Conservation (phyloP, 2,888 invertebrate genomes). For the Cryptus viduatorius region DNA sequence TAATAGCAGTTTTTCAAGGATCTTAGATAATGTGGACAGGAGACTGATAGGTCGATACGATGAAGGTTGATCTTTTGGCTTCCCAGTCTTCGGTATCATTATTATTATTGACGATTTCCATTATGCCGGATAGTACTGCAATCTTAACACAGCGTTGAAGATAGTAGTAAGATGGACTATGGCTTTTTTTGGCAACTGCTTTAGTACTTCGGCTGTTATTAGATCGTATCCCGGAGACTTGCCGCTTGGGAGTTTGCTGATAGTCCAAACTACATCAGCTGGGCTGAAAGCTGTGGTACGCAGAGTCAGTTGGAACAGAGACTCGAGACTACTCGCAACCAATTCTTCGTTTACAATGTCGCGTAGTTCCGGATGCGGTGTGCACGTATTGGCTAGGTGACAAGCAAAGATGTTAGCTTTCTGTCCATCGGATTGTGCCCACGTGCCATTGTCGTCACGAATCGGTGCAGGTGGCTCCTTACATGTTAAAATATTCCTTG, state of each 20-base stretch:
- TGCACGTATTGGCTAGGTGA: conserved; percentile 67
- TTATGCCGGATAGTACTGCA: conserved; percentile 70
- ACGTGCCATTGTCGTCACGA: conserved; percentile 56
- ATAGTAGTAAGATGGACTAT: conserved; percentile 68
- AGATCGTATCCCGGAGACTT: conserved; percentile 72
- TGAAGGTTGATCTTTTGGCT: conserved; percentile 45
- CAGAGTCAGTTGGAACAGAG: background rate
- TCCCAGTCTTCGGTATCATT: conserved; percentile 72
- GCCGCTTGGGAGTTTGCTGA: background rate
- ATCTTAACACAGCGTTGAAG: conserved; percentile 71
- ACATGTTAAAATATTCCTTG: conserved; percentile 66
- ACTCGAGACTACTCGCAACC: background rate
- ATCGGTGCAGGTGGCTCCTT: conserved; percentile 62
- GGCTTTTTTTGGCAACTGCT: conserved; percentile 71
- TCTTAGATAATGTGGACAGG: background rate
- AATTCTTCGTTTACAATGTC: conserved; percentile 24
- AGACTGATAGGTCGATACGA: conserved; percentile 17
- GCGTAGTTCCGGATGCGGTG: conserved; percentile 41
- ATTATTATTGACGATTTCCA: conserved; percentile 72
- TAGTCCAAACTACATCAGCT: conserved; percentile 27
- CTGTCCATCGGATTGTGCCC: conserved; percentile 66
- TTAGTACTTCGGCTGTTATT: conserved; percentile 70
- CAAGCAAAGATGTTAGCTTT: conserved; percentile 70
- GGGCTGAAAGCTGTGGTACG: conserved; percentile 9
- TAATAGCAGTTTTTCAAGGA: background rate